Percentiles rank a stretch among this genome's conserved stretches.
These are phyloP conservation scores for Galeruca laticollis DNA, from an alignment of 2,888 invertebrate species.

Conservation along the genomic window DNA sequence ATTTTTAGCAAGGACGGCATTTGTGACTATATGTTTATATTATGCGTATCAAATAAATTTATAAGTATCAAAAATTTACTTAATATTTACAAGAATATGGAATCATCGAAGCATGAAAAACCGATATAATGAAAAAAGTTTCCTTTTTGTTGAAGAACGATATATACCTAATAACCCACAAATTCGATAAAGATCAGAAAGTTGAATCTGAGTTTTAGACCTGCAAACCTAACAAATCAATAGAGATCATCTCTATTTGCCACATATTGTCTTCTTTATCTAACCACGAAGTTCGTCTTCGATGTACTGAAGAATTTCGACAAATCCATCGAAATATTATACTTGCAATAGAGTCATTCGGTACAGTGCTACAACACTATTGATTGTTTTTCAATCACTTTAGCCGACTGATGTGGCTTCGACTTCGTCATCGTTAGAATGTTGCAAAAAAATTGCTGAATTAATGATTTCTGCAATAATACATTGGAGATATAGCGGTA, in stretches of 20 bases:
- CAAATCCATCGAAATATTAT: background rate
- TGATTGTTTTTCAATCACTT: background rate
- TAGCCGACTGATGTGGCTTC: background rate
- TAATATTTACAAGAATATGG: background rate
- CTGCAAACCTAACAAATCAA: too few species aligned
- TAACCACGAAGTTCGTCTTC: too few species aligned
- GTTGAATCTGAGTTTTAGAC: too few species aligned
- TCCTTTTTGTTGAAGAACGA: background rate
- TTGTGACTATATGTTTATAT: too few species aligned
- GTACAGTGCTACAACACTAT: background rate
- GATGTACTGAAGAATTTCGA: background rate
- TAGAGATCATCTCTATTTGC: too few species aligned
- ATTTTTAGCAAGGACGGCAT: background rate
- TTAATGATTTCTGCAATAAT: background rate
- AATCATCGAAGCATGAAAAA: background rate
- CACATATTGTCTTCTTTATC: too few species aligned
- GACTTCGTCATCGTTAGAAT: background rate
- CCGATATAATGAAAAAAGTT: background rate
- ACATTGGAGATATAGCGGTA: background rate
- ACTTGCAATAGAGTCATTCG: background rate
- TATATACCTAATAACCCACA: too few species aligned
- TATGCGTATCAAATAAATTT: too few species aligned
- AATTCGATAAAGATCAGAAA: too few species aligned
- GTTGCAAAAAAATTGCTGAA: background rate
- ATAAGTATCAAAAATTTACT: background rate